Conservation (phyloP, 2,888 invertebrate species). For the Conus canariensis region DNA sequence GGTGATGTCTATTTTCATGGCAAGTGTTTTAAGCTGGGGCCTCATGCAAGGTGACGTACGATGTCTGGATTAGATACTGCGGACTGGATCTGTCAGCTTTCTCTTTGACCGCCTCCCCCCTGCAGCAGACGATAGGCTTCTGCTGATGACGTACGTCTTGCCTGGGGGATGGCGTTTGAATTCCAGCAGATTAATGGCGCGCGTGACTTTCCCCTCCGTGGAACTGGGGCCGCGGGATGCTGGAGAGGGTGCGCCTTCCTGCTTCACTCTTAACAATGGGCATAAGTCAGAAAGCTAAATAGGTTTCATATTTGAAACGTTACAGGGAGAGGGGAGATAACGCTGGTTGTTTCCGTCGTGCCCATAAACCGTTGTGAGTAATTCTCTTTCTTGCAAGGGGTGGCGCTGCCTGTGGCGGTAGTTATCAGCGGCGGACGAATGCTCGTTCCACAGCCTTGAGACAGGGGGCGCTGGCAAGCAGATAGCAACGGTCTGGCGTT, state of each 20-base stretch:
- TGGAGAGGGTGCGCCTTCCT: neutral
- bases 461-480: neutral
- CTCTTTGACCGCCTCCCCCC: neutral
- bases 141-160: neutral
- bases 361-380: neutral
- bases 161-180: no score
- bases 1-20: neutral
- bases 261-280: neutral
- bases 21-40: neutral
- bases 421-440: neutral
- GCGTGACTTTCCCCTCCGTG: no score
- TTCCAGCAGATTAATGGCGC: no score
- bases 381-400: neutral
- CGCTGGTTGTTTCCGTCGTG: neutral
- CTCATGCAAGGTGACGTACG: neutral
- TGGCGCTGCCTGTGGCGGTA: neutral
- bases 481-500: conserved; percentile 8
- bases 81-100: neutral
- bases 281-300: neutral
- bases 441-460: neutral
- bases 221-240: no score
- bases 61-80: neutral
- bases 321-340: neutral
- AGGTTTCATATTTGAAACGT: neutral
- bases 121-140: neutral